phyloP scores from a whole-genome alignment of 2,888 invertebrate species.

The Auanema sp. region DNA sequence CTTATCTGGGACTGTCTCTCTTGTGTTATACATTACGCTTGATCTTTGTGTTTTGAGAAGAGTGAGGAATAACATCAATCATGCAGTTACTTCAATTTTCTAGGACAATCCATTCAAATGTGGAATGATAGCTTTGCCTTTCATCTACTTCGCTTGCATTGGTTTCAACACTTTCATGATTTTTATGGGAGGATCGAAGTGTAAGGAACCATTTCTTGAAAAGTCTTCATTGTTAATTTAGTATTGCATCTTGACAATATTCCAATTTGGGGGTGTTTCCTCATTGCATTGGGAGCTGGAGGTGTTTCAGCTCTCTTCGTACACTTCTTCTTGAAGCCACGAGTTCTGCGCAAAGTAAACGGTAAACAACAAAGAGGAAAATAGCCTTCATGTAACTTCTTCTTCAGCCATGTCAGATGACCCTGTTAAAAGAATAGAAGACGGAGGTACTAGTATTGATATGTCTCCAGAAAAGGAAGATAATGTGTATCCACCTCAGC shows the following conservation, averaged over 20 bases:
- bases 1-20: conserved; percentile 85
- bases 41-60: conserved; percentile 74
- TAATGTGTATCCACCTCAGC: conserved; percentile 3
- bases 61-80: conserved; percentile 10
- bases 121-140: conserved; percentile 84
- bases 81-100: conserved; percentile 10
- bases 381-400: background rate
- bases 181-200: conserved; percentile 82
- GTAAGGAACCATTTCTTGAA: conserved; percentile 10
- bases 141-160: conserved; percentile 89
- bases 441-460: conserved; percentile 8
- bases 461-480: conserved; percentile 12
- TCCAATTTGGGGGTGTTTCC: conserved; percentile 73
- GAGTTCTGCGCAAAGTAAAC: conserved; percentile 44
- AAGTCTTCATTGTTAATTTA: conserved; percentile 64
- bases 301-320: conserved; percentile 67
- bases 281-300: conserved; percentile 75
- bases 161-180: conserved; percentile 90
- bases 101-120: conserved; percentile 38
- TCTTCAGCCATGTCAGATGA: conserved; percentile 2
- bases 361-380: conserved; percentile 8
- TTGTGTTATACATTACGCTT: conserved; percentile 78
- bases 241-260: conserved; percentile 87
- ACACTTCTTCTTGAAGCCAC: conserved; percentile 51
- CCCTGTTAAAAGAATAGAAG: background rate